Conservation (phyloP, 2,888 invertebrate genomes). For the Pseudoips prasinana region DNA sequence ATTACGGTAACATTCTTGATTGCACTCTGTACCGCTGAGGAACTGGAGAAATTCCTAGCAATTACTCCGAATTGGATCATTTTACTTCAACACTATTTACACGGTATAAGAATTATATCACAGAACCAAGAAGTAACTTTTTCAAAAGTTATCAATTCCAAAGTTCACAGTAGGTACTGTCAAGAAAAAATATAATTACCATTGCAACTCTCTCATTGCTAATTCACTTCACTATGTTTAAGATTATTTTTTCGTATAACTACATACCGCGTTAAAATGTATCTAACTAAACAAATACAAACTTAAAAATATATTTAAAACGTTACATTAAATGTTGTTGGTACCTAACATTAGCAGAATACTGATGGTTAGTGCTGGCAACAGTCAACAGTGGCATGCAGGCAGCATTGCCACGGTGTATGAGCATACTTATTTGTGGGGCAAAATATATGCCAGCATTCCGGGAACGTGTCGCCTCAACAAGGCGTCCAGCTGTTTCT, state of each 20-base stretch:
- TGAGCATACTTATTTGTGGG: too few species aligned
- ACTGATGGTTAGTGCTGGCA: too few species aligned
- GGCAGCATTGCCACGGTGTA: too few species aligned
- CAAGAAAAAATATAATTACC: background rate
- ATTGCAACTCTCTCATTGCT: too few species aligned
- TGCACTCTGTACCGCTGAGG: slow-evolving; percentile 65
- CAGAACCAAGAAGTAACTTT: slow-evolving; percentile 4
- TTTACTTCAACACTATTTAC: slow-evolving; percentile 28
- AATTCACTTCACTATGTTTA: too few species aligned
- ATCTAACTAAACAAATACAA: background rate
- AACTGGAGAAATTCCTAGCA: slow-evolving; percentile 65
- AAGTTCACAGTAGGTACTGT: slow-evolving; percentile 29
- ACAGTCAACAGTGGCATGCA: too few species aligned
- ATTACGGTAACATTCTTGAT: slow-evolving; percentile 91
- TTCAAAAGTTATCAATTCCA: slow-evolving; percentile 31
- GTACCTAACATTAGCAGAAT: too few species aligned
- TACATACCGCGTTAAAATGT: background rate
- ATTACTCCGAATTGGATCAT: slow-evolving; percentile 62
- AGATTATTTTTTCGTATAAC: too few species aligned
- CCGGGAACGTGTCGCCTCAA: too few species aligned
- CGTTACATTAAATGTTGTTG: too few species aligned
- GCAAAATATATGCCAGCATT: too few species aligned
- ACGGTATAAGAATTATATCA: slow-evolving; percentile 9
- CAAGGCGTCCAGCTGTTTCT: too few species aligned
- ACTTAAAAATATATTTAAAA: background rate